A percentile compares a stretch with the other conserved stretches of the same genome.
These are phyloP conservation scores for Tokudaia tokunoshimensis DNA, from an alignment of 2,797 vertebrate genomes.

Conservation along the genomic window DNA sequence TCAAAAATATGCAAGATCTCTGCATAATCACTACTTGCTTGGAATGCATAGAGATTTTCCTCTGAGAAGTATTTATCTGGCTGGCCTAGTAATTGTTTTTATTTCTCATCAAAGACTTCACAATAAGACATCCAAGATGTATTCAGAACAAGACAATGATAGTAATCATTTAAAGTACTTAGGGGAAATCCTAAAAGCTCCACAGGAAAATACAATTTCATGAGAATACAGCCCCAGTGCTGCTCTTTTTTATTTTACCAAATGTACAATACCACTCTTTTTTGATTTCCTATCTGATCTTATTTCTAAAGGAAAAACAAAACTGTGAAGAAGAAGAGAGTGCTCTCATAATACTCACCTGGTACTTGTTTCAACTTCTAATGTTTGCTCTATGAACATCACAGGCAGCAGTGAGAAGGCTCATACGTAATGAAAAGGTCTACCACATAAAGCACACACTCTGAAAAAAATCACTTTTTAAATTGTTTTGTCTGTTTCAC, in stretches of 20 bases:
- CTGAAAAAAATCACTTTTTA: slow-evolving; percentile 27
- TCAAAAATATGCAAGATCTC: slow-evolving; percentile 48
- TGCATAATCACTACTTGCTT: slow-evolving; percentile 33
- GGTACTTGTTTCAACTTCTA: slow-evolving; percentile 12
- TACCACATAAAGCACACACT: neutral
- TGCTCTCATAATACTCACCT: neutral
- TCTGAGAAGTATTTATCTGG: slow-evolving; percentile 71
- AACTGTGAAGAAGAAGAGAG: neutral
- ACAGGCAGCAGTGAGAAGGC: neutral
- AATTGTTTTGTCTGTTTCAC: neutral
- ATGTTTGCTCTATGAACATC: neutral
- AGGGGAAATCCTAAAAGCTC: slow-evolving; percentile 64
- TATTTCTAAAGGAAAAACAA: neutral
- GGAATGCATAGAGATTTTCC: slow-evolving; percentile 52
- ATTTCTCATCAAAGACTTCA: slow-evolving; percentile 43
- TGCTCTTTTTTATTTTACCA: slow-evolving; percentile 52
- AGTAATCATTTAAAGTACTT: slow-evolving; percentile 75
- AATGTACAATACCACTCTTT: neutral
- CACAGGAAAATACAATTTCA: slow-evolving; percentile 67
- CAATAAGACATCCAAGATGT: neutral
- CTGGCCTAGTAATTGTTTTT: slow-evolving; percentile 69
- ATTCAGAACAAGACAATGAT: slow-evolving; percentile 58
- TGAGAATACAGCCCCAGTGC: slow-evolving; percentile 46
- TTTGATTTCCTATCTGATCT: slow-evolving; percentile 42
- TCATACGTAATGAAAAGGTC: neutral